Evolutionary conservation across 2,888 invertebrate species (phyloP).

Genomic region (Hofmannophila pseudospretella): DNA sequence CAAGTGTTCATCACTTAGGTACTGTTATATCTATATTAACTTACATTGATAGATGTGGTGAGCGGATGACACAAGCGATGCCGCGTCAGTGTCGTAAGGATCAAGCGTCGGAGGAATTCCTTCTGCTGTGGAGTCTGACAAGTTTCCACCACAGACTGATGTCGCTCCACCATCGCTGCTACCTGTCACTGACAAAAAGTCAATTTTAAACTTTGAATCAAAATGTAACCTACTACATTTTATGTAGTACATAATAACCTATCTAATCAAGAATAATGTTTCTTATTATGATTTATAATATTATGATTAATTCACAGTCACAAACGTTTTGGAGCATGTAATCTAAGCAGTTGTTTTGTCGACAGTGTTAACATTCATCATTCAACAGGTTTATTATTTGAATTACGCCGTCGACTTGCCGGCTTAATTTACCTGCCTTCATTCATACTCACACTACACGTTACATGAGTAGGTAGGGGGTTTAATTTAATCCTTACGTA

Average conservation of each 20-base stretch:
- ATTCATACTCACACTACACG: neutral
- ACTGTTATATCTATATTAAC: constrained; percentile 31
- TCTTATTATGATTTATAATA: too few species aligned
- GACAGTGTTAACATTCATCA: constrained; percentile 2
- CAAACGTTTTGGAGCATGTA: too few species aligned
- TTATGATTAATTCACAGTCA: too few species aligned
- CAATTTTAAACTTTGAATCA: neutral
- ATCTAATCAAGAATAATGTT: too few species aligned
- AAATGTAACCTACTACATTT: too few species aligned
- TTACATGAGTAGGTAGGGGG: neutral
- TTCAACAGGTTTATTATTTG: constrained; percentile 9
- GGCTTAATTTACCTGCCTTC: constrained; percentile 6
- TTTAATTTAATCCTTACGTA: constrained; percentile 5
- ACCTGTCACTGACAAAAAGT: constrained; percentile 53
- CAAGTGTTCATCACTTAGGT: too few species aligned
- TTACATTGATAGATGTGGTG: constrained; percentile 86
- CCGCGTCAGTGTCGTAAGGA: constrained; percentile 83
- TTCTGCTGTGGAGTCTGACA: constrained; percentile 88
- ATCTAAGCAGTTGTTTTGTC: neutral
- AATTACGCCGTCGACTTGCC: constrained; percentile 4
- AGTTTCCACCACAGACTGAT: constrained; percentile 87
- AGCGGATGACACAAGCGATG: constrained; percentile 83
- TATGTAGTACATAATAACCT: too few species aligned
- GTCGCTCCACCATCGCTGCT: constrained; percentile 91
- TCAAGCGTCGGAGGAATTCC: constrained; percentile 82